These are phyloP conservation scores for Leptosomus discolor DNA, from an alignment of 2,113 vertebrate genomes.

Conservation along the genomic window DNA sequence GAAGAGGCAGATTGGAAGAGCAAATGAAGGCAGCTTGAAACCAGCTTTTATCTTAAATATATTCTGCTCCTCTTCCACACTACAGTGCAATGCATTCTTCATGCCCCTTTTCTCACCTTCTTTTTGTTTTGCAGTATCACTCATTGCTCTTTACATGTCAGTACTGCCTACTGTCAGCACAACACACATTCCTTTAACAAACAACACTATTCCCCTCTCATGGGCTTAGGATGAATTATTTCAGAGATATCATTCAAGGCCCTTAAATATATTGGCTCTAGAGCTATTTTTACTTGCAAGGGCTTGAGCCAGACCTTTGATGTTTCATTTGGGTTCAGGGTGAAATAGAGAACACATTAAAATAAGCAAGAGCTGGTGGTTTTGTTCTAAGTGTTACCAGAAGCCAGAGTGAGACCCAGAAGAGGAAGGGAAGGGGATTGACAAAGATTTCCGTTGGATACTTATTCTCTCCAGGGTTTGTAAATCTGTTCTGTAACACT, in stretches of 20 bases:
- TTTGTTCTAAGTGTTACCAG: conserved; percentile 21
- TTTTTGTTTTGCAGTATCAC: not conserved
- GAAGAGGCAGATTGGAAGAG: not conserved
- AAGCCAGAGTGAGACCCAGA: not conserved
- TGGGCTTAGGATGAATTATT: conserved; percentile 2
- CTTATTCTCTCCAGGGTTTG: conserved; percentile 1
- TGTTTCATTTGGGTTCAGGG: not conserved
- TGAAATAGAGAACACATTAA: not conserved
- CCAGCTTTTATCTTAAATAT: not conserved
- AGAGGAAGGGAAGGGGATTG: conserved; percentile 12
- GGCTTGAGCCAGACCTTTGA: conserved; percentile 16
- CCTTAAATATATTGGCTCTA: conserved; percentile 25
- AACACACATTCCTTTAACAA: not conserved
- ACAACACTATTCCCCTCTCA: not conserved
- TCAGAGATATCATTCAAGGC: not conserved
- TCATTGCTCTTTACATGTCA: not conserved
- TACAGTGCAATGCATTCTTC: not conserved
- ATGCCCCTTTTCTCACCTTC: conserved; percentile 3
- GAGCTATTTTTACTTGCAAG: conserved; percentile 32
- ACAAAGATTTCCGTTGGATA: conserved; percentile 9
- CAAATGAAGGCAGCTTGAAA: not conserved
- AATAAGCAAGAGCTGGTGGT: conserved; percentile 5
- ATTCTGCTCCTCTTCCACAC: not conserved
- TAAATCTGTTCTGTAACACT: not conserved
- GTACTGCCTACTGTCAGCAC: conserved; percentile 2